Conservation (phyloP, 2,113 vertebrate genomes). For the Podiceps cristatus region DNA sequence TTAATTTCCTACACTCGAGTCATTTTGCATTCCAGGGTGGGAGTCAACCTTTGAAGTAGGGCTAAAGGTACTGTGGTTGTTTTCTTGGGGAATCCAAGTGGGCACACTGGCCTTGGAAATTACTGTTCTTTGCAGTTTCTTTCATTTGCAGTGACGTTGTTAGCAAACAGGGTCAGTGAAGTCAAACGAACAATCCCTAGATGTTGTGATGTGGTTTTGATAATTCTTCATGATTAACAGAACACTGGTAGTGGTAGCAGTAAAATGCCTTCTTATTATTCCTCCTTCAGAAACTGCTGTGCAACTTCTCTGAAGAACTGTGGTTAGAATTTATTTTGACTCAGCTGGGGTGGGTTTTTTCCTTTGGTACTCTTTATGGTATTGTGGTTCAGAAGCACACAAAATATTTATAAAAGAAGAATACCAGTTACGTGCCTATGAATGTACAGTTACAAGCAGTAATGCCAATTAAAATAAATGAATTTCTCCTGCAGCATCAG, state of each 20-base stretch:
- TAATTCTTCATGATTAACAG: not conserved
- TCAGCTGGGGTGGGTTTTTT: not conserved
- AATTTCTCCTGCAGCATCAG: not conserved
- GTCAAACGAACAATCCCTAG: not conserved
- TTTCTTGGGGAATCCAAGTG: not conserved
- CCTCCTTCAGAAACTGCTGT: not conserved
- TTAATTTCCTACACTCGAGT: not conserved
- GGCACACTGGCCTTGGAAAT: not conserved
- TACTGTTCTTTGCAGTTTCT: not conserved
- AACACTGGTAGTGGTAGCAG: not conserved
- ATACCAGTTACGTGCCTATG: not conserved
- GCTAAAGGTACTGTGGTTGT: not conserved
- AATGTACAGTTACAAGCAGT: not conserved
- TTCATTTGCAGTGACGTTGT: not conserved
- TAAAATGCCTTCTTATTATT: not conserved
- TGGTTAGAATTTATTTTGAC: not conserved
- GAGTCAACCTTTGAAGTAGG: not conserved
- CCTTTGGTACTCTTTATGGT: not conserved
- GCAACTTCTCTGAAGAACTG: not conserved
- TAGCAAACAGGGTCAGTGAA: not conserved
- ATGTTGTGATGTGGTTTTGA: not conserved
- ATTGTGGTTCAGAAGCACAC: not conserved
- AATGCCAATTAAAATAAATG: not conserved
- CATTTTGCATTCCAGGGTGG: not conserved
- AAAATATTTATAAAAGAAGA: not conserved